These are phyloP conservation scores for Odontamblyopus lacepedii DNA, from an alignment of 2,797 vertebrate species.

Conservation along the genomic window DNA sequence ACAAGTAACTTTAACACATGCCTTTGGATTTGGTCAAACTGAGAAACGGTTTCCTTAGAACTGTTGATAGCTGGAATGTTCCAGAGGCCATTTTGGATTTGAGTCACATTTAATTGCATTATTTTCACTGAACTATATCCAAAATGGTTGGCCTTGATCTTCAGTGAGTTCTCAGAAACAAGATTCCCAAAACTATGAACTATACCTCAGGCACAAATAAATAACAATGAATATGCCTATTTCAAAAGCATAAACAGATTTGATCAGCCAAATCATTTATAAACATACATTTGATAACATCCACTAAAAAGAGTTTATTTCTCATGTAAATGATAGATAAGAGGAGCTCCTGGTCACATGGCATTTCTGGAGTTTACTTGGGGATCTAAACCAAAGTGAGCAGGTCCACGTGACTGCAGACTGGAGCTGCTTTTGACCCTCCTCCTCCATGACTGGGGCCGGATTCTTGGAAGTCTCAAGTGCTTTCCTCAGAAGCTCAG, in stretches of 20 bases:
- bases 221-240: not conserved
- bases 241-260: not conserved
- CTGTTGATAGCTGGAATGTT: too few relatives aligned
- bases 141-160: conserved; percentile 6
- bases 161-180: not conserved
- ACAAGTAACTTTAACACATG: too few relatives aligned
- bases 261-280: not conserved
- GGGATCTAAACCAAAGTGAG: conserved; percentile 35
- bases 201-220: not conserved
- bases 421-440: conserved; percentile 38
- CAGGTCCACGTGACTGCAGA: conserved; percentile 50
- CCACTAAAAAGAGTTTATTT: conserved; percentile 63
- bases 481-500: conserved; percentile 59
- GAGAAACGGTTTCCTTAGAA: too few relatives aligned
- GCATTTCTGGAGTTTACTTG: conserved; percentile 43
- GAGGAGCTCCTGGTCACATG: conserved; percentile 28
- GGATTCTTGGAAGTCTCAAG: conserved; percentile 60
- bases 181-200: not conserved
- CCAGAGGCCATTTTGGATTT: not conserved
- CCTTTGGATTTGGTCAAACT: too few relatives aligned
- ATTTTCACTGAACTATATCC: too few relatives aligned
- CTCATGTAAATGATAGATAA: conserved; percentile 29
- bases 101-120: conserved; percentile 1
- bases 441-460: conserved; percentile 61
- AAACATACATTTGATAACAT: conserved; percentile 3